These are phyloP conservation scores for Muschampia plurimacula DNA, from an alignment of 2,888 invertebrate genomes.

Conservation along the genomic window DNA sequence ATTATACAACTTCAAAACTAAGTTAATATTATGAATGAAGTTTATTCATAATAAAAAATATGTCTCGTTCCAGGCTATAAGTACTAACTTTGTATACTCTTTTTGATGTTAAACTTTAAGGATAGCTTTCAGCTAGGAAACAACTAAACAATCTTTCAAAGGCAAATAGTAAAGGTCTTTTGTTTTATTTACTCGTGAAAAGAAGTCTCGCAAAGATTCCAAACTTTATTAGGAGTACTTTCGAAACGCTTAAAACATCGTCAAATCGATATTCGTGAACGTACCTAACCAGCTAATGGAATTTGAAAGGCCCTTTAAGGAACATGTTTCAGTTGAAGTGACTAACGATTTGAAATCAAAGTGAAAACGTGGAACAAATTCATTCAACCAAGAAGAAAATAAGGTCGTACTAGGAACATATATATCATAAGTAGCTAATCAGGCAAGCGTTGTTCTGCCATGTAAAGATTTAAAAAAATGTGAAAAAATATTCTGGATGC, in stretches of 20 bases:
- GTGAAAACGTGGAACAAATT: background rate
- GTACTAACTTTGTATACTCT: no score
- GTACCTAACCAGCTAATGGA: constrained; percentile 28
- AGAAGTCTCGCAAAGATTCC: constrained; percentile 7
- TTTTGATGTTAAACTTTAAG: background rate
- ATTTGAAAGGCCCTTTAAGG: constrained; percentile 18
- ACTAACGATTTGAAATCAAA: background rate
- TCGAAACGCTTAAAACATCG: constrained; percentile 21
- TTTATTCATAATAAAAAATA: no score
- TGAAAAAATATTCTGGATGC: no score
- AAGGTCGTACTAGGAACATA: no score
- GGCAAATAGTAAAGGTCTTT: background rate
- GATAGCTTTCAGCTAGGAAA: background rate
- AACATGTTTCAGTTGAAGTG: background rate
- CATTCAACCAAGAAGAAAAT: no score
- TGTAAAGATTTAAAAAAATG: no score
- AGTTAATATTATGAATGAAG: no score
- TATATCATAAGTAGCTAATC: no score
- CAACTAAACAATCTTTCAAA: background rate
- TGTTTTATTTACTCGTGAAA: constrained; percentile 6
- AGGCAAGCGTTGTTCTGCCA: no score
- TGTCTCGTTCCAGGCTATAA: no score
- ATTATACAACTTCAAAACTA: no score
- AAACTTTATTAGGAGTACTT: constrained; percentile 26
- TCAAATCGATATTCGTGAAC: constrained; percentile 29